Conservation (phyloP, 2,797 vertebrate genomes). For the Emydoidea blandingii region DNA sequence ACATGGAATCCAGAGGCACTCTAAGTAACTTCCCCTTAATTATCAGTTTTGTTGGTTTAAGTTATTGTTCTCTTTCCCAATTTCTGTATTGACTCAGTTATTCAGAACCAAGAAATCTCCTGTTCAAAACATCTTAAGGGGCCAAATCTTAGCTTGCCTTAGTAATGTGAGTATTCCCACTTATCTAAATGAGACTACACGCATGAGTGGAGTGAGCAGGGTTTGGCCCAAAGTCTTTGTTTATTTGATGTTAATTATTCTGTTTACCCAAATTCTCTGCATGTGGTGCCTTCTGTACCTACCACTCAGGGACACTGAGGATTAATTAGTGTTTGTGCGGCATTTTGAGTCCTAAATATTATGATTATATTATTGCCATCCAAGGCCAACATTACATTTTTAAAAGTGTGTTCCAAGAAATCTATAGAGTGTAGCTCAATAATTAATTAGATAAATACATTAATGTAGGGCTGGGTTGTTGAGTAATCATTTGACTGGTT, state of each 20-base stretch:
- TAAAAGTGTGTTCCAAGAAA: slow-evolving; percentile 37
- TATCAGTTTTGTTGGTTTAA: background rate
- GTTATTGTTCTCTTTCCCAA: background rate
- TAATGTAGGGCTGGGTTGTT: slow-evolving; percentile 39
- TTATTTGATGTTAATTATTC: slow-evolving; percentile 40
- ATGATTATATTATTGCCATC: slow-evolving; percentile 55
- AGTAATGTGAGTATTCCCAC: background rate
- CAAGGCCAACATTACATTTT: slow-evolving; percentile 38
- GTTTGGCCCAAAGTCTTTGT: background rate
- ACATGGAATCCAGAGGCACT: background rate
- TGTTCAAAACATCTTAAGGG: background rate
- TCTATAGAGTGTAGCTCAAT: slow-evolving; percentile 3
- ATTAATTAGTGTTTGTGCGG: slow-evolving; percentile 75
- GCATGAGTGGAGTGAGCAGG: background rate
- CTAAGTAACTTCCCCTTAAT: background rate
- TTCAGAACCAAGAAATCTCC: background rate
- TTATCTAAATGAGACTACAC: background rate
- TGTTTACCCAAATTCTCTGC: slow-evolving; percentile 40
- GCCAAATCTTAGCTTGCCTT: background rate
- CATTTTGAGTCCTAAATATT: slow-evolving; percentile 69
- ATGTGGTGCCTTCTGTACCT: slow-evolving; percentile 49
- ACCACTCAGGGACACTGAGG: slow-evolving; percentile 57
- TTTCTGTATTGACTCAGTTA: background rate
- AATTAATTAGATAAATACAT: slow-evolving; percentile 64
- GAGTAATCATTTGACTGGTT: slow-evolving; percentile 50